These are phyloP conservation scores for Enhydra lutris DNA, from an alignment of 2,113 vertebrate species.

Conservation along the genomic window DNA sequence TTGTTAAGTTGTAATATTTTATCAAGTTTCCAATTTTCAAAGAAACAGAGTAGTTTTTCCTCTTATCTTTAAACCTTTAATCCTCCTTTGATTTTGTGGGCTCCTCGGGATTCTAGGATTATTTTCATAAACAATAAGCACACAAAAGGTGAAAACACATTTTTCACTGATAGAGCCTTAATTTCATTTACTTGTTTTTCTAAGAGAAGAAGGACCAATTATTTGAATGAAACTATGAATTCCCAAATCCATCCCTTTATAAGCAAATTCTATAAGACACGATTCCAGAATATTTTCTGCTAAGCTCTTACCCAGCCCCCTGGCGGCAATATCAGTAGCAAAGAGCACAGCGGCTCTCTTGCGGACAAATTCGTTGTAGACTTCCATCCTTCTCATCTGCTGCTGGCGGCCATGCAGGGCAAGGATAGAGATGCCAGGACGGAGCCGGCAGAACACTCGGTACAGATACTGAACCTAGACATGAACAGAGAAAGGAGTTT, in stretches of 20 bases:
- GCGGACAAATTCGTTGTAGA: conserved; percentile 94
- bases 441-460: conserved; percentile 91
- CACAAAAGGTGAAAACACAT: not conserved
- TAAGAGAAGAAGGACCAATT: conserved; percentile 8
- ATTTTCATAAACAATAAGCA: conserved; percentile 19
- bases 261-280: not conserved
- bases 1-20: not conserved
- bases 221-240: not conserved
- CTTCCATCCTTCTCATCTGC: conserved; percentile 97
- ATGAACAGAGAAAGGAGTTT: not conserved
- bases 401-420: conserved; percentile 96
- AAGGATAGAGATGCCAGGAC: conserved; percentile 92
- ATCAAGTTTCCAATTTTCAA: conserved; percentile 7
- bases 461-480: conserved; percentile 93
- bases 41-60: not conserved
- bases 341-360: conserved; percentile 94
- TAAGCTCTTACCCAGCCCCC: conserved; percentile 88
- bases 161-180: not conserved
- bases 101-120: not conserved
- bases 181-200: not conserved
- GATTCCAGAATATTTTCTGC: not conserved
- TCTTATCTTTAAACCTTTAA: not conserved
- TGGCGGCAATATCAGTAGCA: conserved; percentile 95
- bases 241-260: not conserved
- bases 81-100: not conserved